Percentiles rank a stretch among this genome's conserved stretches.
Evolutionary conservation across 2,113 vertebrate genomes (phyloP).

Genomic region (Gavia stellata): DNA sequence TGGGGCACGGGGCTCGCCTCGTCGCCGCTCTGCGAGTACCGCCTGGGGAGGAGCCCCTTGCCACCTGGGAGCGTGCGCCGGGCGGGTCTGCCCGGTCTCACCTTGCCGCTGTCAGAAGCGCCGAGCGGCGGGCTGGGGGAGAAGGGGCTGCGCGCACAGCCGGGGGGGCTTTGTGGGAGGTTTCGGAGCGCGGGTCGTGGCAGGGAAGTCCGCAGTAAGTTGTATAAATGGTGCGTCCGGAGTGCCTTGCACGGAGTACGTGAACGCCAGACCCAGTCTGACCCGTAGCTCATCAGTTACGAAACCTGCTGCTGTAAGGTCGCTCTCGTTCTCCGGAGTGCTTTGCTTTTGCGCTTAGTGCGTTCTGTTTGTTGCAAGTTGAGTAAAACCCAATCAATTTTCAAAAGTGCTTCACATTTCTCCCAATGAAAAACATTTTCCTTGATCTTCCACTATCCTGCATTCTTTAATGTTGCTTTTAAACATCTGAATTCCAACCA

Average conservation of each 20-base stretch:
- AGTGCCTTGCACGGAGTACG: not conserved
- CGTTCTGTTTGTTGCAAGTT: not conserved
- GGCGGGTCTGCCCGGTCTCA: not conserved
- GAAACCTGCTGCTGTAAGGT: not conserved
- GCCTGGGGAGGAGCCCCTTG: not conserved
- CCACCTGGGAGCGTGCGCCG: not conserved
- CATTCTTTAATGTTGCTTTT: rapidly evolving
- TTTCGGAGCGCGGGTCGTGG: not conserved
- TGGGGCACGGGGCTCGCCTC: not conserved
- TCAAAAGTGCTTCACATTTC: not conserved
- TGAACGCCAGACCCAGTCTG: not conserved
- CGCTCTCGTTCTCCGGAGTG: not conserved
- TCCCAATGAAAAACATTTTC: not conserved
- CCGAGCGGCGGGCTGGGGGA: not conserved
- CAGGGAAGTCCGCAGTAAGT: not conserved
- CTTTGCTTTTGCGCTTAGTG: not conserved
- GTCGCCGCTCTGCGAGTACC: not conserved
- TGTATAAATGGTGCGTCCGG: not conserved
- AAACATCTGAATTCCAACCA: not conserved
- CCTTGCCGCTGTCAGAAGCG: not conserved
- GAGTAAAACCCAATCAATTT: not conserved
- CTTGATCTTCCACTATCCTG: not conserved
- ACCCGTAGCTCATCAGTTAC: not conserved
- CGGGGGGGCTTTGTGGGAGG: not conserved
- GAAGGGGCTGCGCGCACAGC: not conserved